Percentiles rank a stretch among this genome's conserved stretches.
Conservation (phyloP, 2,888 invertebrate genomes). For the Melanchra persicariae region DNA sequence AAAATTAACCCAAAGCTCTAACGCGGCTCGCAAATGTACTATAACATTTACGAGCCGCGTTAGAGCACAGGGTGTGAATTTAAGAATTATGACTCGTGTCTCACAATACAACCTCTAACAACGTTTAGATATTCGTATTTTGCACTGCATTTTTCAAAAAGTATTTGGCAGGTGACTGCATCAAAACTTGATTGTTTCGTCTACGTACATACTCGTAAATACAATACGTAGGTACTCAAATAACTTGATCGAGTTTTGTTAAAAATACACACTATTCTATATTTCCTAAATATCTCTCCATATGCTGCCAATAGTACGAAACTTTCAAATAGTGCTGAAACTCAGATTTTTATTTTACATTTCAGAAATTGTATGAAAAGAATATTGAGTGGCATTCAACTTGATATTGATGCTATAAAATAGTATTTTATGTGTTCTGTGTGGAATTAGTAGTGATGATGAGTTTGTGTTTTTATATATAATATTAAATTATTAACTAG, state of each 20-base stretch:
- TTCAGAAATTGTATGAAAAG: slow-evolving; percentile 65
- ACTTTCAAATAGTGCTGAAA: slow-evolving; percentile 65
- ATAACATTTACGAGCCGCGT: too few relatives aligned
- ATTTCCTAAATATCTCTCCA: slow-evolving; percentile 66
- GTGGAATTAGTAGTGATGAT: slow-evolving; percentile 25
- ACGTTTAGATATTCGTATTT: neutral
- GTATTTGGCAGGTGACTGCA: slow-evolving; percentile 33
- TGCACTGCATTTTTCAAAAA: slow-evolving; percentile 11
- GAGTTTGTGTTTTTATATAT: slow-evolving; percentile 19
- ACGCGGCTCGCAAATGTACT: too few relatives aligned
- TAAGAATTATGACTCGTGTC: neutral
- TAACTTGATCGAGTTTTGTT: slow-evolving; percentile 47
- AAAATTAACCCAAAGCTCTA: too few relatives aligned
- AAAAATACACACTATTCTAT: slow-evolving; percentile 39
- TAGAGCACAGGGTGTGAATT: too few relatives aligned
- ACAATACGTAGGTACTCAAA: slow-evolving; percentile 15
- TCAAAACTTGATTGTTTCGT: slow-evolving; percentile 29
- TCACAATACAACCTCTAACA: neutral
- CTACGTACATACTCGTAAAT: slow-evolving; percentile 27
- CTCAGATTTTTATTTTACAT: slow-evolving; percentile 67
- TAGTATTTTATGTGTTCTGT: slow-evolving; percentile 42
- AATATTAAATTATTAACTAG: slow-evolving; percentile 2
- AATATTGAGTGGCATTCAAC: slow-evolving; percentile 53
- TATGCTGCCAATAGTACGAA: slow-evolving; percentile 66
- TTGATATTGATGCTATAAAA: slow-evolving; percentile 54